Evolutionary conservation across 2,113 vertebrate genomes (phyloP).

Genomic region (Embiotoca jacksoni): DNA sequence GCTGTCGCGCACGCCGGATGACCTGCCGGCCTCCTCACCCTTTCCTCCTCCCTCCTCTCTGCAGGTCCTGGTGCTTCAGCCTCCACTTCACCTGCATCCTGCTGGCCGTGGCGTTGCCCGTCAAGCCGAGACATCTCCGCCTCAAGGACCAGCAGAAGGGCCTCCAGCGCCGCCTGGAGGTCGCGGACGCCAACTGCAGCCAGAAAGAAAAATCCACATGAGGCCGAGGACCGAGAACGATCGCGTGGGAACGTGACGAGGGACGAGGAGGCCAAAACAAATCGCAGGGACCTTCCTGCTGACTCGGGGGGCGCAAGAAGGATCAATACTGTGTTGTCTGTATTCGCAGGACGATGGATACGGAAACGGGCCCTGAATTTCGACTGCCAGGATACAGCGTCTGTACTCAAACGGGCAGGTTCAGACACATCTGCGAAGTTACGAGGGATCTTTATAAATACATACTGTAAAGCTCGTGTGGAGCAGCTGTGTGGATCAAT

Average conservation of each 20-base stretch:
- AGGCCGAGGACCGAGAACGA: slow-evolving; percentile 2
- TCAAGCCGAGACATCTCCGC: slow-evolving; percentile 87
- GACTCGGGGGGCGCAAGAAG: neutral
- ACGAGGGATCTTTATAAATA: slow-evolving; percentile 7
- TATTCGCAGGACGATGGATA: neutral
- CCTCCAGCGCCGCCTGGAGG: slow-evolving; percentile 25
- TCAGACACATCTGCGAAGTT: neutral
- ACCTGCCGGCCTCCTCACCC: too few relatives aligned
- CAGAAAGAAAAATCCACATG: slow-evolving; percentile 61
- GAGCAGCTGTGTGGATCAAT: slow-evolving; percentile 21
- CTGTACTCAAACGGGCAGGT: neutral
- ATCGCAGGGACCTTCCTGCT: slow-evolving; percentile 2
- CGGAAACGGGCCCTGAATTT: neutral
- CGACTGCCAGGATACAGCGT: slow-evolving; percentile 6
- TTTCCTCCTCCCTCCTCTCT: neutral
- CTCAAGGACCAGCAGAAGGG: slow-evolving; percentile 75
- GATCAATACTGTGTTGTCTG: slow-evolving; percentile 33
- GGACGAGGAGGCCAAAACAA: too few relatives aligned
- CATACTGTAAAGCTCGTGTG: slow-evolving; percentile 13
- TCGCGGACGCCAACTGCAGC: slow-evolving; percentile 30
- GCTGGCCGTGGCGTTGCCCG: slow-evolving; percentile 86
- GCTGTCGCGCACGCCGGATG: neutral
- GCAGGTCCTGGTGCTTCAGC: slow-evolving; percentile 92
- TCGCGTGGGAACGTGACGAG: neutral
- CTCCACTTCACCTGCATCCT: slow-evolving; percentile 89